These are phyloP conservation scores for Brachyrhaphis roseni DNA, from an alignment of 2,797 vertebrate genomes.

Conservation along the genomic window DNA sequence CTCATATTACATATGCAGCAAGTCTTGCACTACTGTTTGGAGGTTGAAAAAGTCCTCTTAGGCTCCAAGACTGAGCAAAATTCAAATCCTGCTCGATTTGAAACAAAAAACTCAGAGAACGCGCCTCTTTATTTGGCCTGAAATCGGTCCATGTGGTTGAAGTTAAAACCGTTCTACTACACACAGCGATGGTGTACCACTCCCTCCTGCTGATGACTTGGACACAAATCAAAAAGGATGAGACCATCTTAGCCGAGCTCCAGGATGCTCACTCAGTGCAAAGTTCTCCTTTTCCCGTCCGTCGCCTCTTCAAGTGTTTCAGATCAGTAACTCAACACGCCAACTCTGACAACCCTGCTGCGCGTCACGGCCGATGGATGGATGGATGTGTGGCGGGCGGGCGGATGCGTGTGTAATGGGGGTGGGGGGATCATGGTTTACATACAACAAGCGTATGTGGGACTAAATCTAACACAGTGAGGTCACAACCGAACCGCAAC, in stretches of 20 bases:
- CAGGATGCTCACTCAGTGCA: constrained; percentile 74
- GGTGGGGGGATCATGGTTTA: constrained; percentile 44
- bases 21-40: background rate
- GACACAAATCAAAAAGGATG: constrained; percentile 51
- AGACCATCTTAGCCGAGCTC: constrained; percentile 61
- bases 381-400: constrained; percentile 2
- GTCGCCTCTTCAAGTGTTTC: constrained; percentile 68
- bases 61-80: background rate
- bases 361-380: constrained; percentile 44
- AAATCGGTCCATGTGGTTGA: constrained; percentile 23
- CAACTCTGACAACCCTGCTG: constrained; percentile 54
- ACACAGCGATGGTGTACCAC: constrained; percentile 2
- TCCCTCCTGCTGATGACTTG: constrained; percentile 33
- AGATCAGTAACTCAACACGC: constrained; percentile 51
- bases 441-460: constrained; percentile 43
- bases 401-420: constrained; percentile 3
- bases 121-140: background rate
- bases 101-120: background rate
- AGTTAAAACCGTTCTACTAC: constrained; percentile 38
- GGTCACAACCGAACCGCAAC: constrained; percentile 79
- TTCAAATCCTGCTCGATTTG: background rate
- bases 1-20: background rate
- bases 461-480: constrained; percentile 75
- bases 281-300: constrained; percentile 39
- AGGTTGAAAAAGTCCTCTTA: background rate